A percentile compares a stretch with the other conserved stretches of the same genome.
Evolutionary conservation across 2,888 invertebrate species (phyloP).

Genomic region (Agelastica alni): DNA sequence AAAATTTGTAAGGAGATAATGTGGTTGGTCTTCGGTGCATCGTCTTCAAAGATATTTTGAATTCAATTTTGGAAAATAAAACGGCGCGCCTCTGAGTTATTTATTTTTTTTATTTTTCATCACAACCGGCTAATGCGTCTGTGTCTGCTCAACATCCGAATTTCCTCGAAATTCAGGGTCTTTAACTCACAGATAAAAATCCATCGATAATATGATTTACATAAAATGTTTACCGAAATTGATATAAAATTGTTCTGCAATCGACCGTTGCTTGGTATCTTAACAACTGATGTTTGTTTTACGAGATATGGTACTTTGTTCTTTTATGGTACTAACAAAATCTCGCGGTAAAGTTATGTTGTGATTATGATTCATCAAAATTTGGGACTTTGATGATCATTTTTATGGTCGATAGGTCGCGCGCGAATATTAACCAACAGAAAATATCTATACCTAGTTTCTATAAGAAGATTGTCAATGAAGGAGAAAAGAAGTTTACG

Average conservation of each 20-base stretch:
- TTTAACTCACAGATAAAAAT: constrained; percentile 9
- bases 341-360: neutral
- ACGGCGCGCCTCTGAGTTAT: too few relatives aligned
- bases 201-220: constrained; percentile 9
- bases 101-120: neutral
- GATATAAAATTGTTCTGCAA: constrained; percentile 13
- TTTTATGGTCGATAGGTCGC: too few relatives aligned
- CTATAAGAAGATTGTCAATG: too few relatives aligned
- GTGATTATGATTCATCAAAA: neutral
- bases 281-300: constrained; percentile 3
- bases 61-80: too few relatives aligned
- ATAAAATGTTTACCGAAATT: constrained; percentile 13
- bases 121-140: constrained; percentile 1
- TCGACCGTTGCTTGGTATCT: constrained; percentile 3
- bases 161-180: constrained; percentile 12
- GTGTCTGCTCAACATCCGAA: constrained; percentile 15
- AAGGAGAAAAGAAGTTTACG: too few relatives aligned
- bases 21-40: too few relatives aligned
- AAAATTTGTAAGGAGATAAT: too few relatives aligned
- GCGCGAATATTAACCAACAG: too few relatives aligned
- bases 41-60: too few relatives aligned
- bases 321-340: neutral
- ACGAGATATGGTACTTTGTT: neutral
- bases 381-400: too few relatives aligned
- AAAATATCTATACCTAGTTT: too few relatives aligned